Percentiles rank a stretch among this genome's conserved stretches.
These are phyloP conservation scores for Cybosia mesomella DNA, from an alignment of 2,888 invertebrate species.

Conservation along the genomic window DNA sequence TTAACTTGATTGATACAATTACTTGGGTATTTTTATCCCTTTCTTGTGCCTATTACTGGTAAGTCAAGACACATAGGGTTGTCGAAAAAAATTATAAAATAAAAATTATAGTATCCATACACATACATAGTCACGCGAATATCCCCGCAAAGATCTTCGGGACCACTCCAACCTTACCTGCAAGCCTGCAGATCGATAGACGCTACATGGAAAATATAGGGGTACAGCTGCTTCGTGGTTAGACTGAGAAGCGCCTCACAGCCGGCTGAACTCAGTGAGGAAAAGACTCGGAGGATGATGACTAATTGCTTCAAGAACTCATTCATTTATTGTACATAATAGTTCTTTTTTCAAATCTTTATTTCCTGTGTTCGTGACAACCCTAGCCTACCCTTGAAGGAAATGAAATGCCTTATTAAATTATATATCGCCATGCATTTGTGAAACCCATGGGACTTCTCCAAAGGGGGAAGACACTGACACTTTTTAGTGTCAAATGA, in stretches of 20 bases:
- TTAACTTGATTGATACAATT: conserved; percentile 18
- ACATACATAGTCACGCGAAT: no score
- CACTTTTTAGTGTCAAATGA: conserved; percentile 26
- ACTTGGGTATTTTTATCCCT: conserved; percentile 21
- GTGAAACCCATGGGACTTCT: conserved; percentile 13
- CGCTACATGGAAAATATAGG: no score
- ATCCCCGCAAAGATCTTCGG: no score
- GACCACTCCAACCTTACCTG: no score
- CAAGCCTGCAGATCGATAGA: no score
- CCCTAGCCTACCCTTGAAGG: conserved; percentile 21
- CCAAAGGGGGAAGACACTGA: conserved; percentile 10
- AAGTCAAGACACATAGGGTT: conserved; percentile 12
- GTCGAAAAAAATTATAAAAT: conserved; percentile 2
- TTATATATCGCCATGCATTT: conserved; percentile 30
- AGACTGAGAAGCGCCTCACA: no score
- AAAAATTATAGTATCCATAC: neutral
- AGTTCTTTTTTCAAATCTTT: neutral
- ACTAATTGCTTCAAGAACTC: no score
- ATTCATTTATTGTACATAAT: no score
- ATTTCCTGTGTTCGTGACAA: neutral
- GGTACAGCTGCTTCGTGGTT: no score
- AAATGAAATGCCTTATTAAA: conserved; percentile 46
- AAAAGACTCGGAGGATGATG: no score
- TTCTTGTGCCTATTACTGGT: conserved; percentile 6
- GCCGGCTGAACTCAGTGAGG: no score